Conservation (phyloP, 2,797 vertebrate genomes). For the Lycodopsis pacificus region DNA sequence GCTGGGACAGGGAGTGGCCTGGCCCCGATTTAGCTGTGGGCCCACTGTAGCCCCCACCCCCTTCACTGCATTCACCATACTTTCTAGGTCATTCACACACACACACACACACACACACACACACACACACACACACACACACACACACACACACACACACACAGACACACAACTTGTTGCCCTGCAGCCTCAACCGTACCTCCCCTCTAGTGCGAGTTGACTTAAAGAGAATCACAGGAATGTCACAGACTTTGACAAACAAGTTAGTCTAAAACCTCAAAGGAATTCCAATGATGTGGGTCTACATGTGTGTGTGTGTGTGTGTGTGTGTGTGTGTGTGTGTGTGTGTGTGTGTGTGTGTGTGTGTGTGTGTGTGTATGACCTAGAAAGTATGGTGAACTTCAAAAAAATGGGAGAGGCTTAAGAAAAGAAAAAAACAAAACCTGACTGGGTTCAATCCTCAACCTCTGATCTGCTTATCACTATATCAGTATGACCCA, state of each 20-base stretch:
- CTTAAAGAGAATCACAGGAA: not conserved
- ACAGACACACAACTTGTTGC: conserved; percentile 9
- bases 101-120: conserved; percentile 4
- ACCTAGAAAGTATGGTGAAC: too few relatives aligned
- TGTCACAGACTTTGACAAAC: not conserved
- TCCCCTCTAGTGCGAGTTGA: not conserved
- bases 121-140: conserved; percentile 1
- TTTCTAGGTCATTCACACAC: conserved; percentile 26
- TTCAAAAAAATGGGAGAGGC: conserved; percentile 11
- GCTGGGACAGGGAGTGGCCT: conserved; percentile 61
- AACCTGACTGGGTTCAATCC: conserved; percentile 14
- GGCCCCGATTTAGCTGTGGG: conserved; percentile 51
- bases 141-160: too few relatives aligned
- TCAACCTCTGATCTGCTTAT: not conserved
- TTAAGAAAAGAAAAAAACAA: not conserved
- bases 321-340: not conserved
- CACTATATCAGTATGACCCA: not conserved
- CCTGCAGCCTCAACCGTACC: not conserved
- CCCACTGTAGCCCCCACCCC: not conserved
- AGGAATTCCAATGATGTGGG: not conserved
- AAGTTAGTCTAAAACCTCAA: not conserved
- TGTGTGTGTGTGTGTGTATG: conserved; percentile 3
- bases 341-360: not conserved
- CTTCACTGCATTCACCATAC: not conserved
- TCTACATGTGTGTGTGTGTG: not conserved